A percentile compares a stretch with the other conserved stretches of the same genome.
These are phyloP conservation scores for Plumapathes pennacea DNA, from an alignment of 92 coral and sea anemone species.

Conservation along the genomic window DNA sequence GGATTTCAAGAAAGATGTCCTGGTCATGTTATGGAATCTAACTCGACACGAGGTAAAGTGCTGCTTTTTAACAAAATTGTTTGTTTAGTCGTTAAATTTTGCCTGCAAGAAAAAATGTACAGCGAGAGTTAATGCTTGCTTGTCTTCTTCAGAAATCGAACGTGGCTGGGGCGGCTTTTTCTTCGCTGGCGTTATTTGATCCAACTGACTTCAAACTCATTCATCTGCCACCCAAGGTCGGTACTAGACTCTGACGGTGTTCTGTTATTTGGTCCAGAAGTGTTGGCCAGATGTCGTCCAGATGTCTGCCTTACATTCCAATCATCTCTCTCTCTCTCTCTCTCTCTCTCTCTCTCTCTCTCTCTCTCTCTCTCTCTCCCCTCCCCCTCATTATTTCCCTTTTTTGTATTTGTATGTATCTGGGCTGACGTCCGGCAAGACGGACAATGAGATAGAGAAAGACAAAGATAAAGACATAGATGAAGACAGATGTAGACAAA, in stretches of 20 bases:
- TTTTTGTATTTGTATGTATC: too few relatives aligned
- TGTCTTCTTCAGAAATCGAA: conserved; percentile 23
- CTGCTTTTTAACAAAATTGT: background rate
- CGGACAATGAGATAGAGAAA: too few relatives aligned
- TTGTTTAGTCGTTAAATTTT: background rate
- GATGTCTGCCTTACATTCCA: too few relatives aligned
- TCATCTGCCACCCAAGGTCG: conserved; percentile 63
- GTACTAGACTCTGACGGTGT: too few relatives aligned
- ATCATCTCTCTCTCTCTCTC: too few relatives aligned
- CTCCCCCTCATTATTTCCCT: too few relatives aligned
- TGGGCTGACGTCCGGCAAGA: too few relatives aligned
- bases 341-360: too few relatives aligned
- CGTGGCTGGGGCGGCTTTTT: conserved; percentile 72
- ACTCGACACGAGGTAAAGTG: conserved; percentile 71
- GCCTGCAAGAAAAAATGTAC: background rate
- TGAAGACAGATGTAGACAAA: too few relatives aligned
- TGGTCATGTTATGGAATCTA: conserved; percentile 69
- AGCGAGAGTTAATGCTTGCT: background rate
- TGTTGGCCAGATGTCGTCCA: background rate
- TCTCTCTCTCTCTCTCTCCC: too few relatives aligned
- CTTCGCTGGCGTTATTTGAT: conserved; percentile 60
- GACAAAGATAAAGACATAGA: too few relatives aligned
- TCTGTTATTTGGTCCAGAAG: background rate
- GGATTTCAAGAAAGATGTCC: conserved; percentile 70
- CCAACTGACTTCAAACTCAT: conserved; percentile 58